Base-by-base conservation (phyloP, 2,888 invertebrate genomes). In the Seladonia tumulorum region DNA sequence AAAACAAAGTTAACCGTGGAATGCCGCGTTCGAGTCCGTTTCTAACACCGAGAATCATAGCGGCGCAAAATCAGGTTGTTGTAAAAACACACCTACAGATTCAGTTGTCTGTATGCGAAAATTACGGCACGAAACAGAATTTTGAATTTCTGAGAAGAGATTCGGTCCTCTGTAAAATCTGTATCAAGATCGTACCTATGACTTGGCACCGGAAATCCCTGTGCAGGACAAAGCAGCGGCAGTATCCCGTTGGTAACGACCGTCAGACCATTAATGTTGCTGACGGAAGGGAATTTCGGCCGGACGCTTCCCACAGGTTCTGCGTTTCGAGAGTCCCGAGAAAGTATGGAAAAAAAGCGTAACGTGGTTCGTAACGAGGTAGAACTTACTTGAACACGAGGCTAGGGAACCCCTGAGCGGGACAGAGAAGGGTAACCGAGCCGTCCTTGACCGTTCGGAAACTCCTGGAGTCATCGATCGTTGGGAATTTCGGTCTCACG, bases 171-270 rank as follows among this genome's bases (percentile, higher is more conserved):
- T 5, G 29, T 18, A 57, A n/a, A 47, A 47, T 22, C 53, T 16
- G 42, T 12, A 29, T 22, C 25, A 2, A n/a, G 25, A 29, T 29
- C 70, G 94, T 96, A 96, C 96, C 96, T 96, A 95, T 96, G 96
- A 81, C 94, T 93, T 49, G 97, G 97, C 72, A 96, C 96, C 14
- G 97, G 97, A 94, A 95, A 97, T n/a, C 97, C 97, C 95, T 98
- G 97, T 82, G 97, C 97, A 75, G 97, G 97, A 94, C 97, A 98
- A 91, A 97, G 96, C 88, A 98, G 96, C 78, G 97, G 96, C 88
- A 96, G 92, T 87, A 95, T 96, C 75, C 93, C 93, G 42, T 92
- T 92, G 47, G 91, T 91, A 87, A 83, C 81, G n/a, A 92, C 91
- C 42, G 91, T 83, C 47, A 93, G 90, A 82, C 93, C 94, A 73